Evolutionary conservation across 2,797 vertebrate genomes (phyloP).

Genomic region (Enteromius radiatus): DNA sequence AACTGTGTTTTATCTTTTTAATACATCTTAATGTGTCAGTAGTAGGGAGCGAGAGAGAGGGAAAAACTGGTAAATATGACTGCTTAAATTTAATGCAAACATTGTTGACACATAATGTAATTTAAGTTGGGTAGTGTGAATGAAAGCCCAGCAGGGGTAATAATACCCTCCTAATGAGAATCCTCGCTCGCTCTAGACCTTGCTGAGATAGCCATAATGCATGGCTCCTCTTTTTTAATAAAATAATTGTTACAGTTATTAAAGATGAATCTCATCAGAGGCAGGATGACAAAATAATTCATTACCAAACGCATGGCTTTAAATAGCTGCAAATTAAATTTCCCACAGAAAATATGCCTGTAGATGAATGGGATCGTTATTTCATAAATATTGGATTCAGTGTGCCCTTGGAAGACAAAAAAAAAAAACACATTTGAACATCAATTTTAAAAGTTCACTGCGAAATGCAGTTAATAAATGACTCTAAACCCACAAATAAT

Average conservation of each 20-base stretch:
- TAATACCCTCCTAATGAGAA: conserved; percentile 84
- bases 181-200: conserved; percentile 77
- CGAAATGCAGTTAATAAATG: conserved; percentile 54
- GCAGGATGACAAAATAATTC: conserved; percentile 84
- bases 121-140: conserved; percentile 76
- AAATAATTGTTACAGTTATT: conserved; percentile 86
- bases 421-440: conserved; percentile 60
- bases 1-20: conserved; percentile 75
- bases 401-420: conserved; percentile 72
- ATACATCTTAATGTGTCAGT: conserved; percentile 76
- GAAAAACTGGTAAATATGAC: conserved; percentile 76
- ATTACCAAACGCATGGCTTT: conserved; percentile 81
- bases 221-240: conserved; percentile 81
- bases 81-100: conserved; percentile 78
- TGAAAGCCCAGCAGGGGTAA: conserved; percentile 79
- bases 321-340: conserved; percentile 83
- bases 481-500: conserved; percentile 33
- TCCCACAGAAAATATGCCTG: conserved; percentile 71
- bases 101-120: conserved; percentile 84
- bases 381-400: conserved; percentile 77
- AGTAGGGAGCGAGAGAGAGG: conserved; percentile 38
- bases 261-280: conserved; percentile 85
- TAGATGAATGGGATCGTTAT: conserved; percentile 77
- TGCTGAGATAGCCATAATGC: conserved; percentile 78
- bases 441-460: conserved; percentile 63